Evolutionary conservation across 2,113 vertebrate genomes (phyloP).

Genomic region (Nestor notabilis): DNA sequence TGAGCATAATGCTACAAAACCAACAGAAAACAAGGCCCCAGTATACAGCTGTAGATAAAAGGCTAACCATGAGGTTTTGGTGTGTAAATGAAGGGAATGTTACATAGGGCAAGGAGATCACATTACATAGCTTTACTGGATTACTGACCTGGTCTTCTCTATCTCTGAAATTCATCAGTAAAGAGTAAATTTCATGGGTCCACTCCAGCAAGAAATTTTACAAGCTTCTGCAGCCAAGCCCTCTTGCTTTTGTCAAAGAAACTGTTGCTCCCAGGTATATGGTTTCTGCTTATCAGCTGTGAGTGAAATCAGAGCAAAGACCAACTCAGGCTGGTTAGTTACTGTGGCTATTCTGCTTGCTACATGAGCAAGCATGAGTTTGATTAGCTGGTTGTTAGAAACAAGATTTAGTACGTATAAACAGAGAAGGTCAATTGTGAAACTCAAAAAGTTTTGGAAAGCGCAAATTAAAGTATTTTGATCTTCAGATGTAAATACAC

Average conservation of each 20-base stretch:
- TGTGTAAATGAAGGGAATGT: not conserved
- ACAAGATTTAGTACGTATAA: not conserved
- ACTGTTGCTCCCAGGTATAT: not conserved
- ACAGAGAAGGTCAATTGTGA: not conserved
- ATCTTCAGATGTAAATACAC: not conserved
- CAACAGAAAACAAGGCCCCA: not conserved
- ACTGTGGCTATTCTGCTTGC: not conserved
- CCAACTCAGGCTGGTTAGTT: not conserved
- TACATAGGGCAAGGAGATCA: not conserved
- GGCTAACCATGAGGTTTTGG: not conserved
- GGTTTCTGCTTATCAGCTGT: not conserved
- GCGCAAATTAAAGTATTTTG: not conserved
- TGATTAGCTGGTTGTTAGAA: not conserved
- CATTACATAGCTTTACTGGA: not conserved
- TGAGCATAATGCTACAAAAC: not conserved
- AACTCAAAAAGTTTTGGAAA: not conserved
- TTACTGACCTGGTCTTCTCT: not conserved
- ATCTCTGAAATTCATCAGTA: not conserved
- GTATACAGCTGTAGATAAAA: not conserved
- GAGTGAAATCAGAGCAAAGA: not conserved
- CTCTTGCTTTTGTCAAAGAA: not conserved
- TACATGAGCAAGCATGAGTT: not conserved
- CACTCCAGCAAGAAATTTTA: not conserved
- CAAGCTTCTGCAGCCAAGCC: rapidly evolving
- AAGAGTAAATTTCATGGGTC: not conserved